These are phyloP conservation scores for Melanostoma mellinum DNA, from an alignment of 2,888 invertebrate genomes.

Conservation along the genomic window DNA sequence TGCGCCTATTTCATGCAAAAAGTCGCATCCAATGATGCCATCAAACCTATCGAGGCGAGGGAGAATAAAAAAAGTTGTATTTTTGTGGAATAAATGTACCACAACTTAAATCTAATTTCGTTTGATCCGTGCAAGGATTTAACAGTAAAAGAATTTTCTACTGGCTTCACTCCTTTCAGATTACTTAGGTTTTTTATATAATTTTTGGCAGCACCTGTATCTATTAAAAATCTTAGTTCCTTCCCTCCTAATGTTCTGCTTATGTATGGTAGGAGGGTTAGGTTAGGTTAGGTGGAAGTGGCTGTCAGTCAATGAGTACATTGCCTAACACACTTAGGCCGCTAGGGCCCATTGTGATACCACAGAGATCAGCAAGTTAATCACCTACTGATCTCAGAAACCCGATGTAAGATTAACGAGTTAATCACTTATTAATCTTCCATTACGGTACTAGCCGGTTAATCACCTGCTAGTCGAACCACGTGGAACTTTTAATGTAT, in stretches of 20 bases:
- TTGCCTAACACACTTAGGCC: no score
- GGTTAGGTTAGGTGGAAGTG: no score
- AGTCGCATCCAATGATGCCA: slow-evolving; percentile 63
- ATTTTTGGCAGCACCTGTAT: slow-evolving; percentile 52
- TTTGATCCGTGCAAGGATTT: slow-evolving; percentile 22
- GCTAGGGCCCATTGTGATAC: no score
- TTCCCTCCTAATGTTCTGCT: slow-evolving; percentile 29
- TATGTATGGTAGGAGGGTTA: slow-evolving; percentile 37
- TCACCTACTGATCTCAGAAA: no score
- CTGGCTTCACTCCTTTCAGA: slow-evolving; percentile 43
- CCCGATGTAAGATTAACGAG: no score
- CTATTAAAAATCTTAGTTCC: slow-evolving; percentile 43
- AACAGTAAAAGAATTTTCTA: slow-evolving; percentile 12
- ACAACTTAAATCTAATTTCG: not conserved
- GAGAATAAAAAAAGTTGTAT: slow-evolving; percentile 55
- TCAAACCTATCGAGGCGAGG: slow-evolving; percentile 56
- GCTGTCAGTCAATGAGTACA: slow-evolving; percentile 32
- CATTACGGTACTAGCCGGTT: no score
- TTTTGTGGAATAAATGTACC: slow-evolving; percentile 50
- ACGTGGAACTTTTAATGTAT: no score
- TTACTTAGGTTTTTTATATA: slow-evolving; percentile 43
- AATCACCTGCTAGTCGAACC: no score
- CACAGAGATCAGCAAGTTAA: no score
- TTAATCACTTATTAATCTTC: no score
- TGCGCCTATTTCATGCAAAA: slow-evolving; percentile 51